Evolutionary conservation across 35 echinoderm and acorn worm genomes (phyloP), one percentile per base, ranked within the genome.

Genomic region (Anneissia japonica): DNA sequence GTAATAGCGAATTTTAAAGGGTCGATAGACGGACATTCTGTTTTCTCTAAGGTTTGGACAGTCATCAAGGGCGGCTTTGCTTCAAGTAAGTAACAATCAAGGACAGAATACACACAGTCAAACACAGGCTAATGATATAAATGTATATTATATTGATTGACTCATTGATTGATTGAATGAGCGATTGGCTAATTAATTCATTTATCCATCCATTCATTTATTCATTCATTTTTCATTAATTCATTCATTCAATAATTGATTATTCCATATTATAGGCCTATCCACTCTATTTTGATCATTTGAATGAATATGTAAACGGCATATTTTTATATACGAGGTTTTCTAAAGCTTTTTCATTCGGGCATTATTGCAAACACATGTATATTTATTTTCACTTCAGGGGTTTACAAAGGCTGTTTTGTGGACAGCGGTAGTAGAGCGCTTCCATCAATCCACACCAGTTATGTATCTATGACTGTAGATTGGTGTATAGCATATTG

Each of bases 391-490:
- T 23, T 23, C 2, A 12, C 51, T 32, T 78, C 31, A 34, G 36
- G 32, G 9, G 46, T 35, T 77, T 88, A 88, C 33, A 81, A 74
- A 28, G 87, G 87, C 32, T 88, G 87, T 46, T 88, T 36, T 31
- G 6, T 32, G 35, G 87, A 88, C 39, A 32, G 41, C 9, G 36
- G 33, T 29, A 39, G 28, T 11, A 43, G 87, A 32, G 87, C 87
- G 3, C 5, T 88, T 13, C 36, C 78, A 74, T 55, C 56, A 31
- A 32, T 34, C 21, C 10, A 7, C 5, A 77, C 40, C 11, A 81
- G 5, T 2, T 2, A 3, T 64, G 26, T 9, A 9, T 19, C 10
- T 23, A 64, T 64, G 51, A 64, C 51, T 2, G 21, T 64, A 2
- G 51, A 64, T 9, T 12, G 2, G 7, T 64, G 51, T 64, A 64